Conservation (phyloP, 2,797 vertebrate genomes). For the Sebastes minor region DNA sequence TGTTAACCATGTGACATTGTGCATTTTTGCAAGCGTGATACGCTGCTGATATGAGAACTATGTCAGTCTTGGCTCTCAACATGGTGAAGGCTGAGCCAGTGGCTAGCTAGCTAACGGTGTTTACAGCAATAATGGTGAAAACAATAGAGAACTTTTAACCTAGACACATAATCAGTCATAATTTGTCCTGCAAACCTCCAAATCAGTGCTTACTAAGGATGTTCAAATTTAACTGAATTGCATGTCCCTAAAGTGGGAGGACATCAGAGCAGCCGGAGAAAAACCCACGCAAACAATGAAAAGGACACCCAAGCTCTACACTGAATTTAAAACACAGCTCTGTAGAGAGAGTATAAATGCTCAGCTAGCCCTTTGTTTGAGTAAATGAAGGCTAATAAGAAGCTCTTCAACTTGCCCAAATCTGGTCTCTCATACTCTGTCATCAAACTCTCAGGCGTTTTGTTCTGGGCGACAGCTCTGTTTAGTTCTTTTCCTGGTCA, state of each 20-base stretch:
- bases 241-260: not conserved
- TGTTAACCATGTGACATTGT: not conserved
- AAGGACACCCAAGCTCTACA: not conserved
- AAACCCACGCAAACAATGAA: not conserved
- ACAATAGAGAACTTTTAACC: not conserved
- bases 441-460: constrained; percentile 1
- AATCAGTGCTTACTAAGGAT: not conserved
- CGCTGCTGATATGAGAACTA: not conserved
- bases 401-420: not conserved
- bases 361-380: not conserved
- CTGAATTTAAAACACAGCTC: not conserved
- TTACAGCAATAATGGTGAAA: not conserved
- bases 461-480: not conserved
- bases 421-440: not conserved
- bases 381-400: not conserved
- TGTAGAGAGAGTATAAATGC: not conserved
- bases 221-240: not conserved
- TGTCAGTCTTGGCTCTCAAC: no score
- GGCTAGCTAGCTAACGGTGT: no score
- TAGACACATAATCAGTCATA: not conserved
- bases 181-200: not conserved
- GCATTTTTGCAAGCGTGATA: not conserved
- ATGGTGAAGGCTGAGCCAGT: no score
- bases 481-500: constrained; percentile 6
- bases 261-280: not conserved